These are phyloP conservation scores for Latrodectus geometricus DNA, from an alignment of 1,140 invertebrate genomes.

Conservation along the genomic window DNA sequence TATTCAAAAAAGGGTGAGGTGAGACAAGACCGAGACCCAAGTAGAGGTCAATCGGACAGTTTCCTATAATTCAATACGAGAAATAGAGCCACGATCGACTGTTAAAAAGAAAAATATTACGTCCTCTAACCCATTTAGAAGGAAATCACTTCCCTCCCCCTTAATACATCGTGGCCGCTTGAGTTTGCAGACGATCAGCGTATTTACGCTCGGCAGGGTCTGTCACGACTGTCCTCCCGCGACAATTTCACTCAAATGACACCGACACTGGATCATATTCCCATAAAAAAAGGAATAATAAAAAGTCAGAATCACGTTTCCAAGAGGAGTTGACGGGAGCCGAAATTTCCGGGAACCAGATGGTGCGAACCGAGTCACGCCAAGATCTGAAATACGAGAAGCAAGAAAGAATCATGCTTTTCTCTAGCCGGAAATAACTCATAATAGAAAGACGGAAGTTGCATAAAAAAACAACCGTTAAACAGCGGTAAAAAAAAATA, in stretches of 20 bases:
- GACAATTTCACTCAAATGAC: neutral
- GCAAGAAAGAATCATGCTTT: neutral
- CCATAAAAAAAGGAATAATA: neutral
- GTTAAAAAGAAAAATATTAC: neutral
- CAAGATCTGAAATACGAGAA: neutral
- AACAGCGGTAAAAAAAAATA: too few species aligned
- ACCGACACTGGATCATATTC: neutral
- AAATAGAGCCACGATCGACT: neutral
- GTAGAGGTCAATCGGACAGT: neutral
- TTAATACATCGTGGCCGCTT: neutral
- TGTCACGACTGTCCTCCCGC: neutral
- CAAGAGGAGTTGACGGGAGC: neutral
- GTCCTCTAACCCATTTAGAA: neutral
- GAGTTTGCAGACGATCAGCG: neutral
- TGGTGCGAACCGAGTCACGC: neutral
- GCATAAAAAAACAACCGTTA: too few species aligned
- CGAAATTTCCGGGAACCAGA: neutral
- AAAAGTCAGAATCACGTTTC: neutral
- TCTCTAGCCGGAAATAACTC: neutral
- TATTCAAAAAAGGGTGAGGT: neutral
- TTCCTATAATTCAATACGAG: neutral
- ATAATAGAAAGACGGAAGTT: neutral
- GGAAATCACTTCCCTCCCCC: neutral
- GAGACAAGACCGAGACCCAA: neutral
- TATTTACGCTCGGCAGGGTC: neutral